These are phyloP conservation scores for Drosophila bunnanda DNA, from an alignment of 2,888 invertebrate species.

Conservation along the genomic window DNA sequence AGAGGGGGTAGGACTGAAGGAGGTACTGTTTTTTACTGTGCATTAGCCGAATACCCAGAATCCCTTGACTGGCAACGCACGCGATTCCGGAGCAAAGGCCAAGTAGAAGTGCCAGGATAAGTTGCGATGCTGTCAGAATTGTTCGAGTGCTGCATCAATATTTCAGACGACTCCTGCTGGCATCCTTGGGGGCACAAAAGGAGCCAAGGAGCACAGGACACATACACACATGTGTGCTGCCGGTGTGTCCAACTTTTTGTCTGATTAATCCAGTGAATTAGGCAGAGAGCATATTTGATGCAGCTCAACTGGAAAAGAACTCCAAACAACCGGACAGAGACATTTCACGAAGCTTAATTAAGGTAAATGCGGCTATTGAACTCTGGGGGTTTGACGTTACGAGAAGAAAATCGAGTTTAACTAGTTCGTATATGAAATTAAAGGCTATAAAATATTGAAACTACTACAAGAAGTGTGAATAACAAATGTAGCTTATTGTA, in stretches of 20 bases:
- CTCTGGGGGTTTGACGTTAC: not conserved
- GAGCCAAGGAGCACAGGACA: not conserved
- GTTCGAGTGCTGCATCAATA: slow-evolving; percentile 45
- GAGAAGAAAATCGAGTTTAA: not conserved
- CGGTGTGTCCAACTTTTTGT: slow-evolving; percentile 34
- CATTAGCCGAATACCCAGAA: slow-evolving; percentile 16
- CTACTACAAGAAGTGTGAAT: not conserved
- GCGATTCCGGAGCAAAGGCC: slow-evolving; percentile 11
- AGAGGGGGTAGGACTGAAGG: slow-evolving; percentile 31
- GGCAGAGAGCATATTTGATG: slow-evolving; percentile 48
- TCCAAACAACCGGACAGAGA: slow-evolving; percentile 3
- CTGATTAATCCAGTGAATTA: slow-evolving; percentile 51
- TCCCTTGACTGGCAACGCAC: slow-evolving; percentile 21
- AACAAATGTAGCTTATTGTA: not conserved
- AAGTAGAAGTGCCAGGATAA: slow-evolving; percentile 23
- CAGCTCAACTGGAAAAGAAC: slow-evolving; percentile 15
- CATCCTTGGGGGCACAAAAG: slow-evolving; percentile 1
- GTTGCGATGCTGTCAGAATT: slow-evolving; percentile 44
- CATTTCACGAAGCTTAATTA: slow-evolving; percentile 13
- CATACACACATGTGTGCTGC: slow-evolving; percentile 16
- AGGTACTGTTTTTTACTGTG: slow-evolving; percentile 25
- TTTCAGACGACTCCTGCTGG: slow-evolving; percentile 27
- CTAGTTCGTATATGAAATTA: not conserved
- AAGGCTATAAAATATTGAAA: not conserved
- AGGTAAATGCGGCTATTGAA: slow-evolving; percentile 24